Percentiles rank a stretch among this genome's conserved stretches.
Conservation (phyloP, 2,888 invertebrate species). For the Chloromyia formosa region DNA sequence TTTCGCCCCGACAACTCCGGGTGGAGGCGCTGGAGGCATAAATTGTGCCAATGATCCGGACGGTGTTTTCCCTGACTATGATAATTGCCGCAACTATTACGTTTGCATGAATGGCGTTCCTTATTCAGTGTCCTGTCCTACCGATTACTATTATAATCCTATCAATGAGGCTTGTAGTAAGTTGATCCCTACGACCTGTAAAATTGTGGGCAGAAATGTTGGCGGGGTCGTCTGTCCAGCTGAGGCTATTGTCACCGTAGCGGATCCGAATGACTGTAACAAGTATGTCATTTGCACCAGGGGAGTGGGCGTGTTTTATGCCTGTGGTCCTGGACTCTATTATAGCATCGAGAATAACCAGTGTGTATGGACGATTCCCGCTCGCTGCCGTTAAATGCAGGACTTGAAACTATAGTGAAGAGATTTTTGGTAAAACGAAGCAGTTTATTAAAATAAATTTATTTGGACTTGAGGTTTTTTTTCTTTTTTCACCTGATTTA, state of each 20-base stretch:
- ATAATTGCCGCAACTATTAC: constrained; percentile 4
- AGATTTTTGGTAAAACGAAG: no score
- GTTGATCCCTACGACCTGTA: not conserved
- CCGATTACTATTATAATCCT: not conserved
- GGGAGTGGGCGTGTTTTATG: not conserved
- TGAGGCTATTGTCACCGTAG: not conserved
- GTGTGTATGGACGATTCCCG: not conserved
- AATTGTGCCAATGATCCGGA: not conserved
- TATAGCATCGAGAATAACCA: not conserved
- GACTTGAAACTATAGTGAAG: no score
- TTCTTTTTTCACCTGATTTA: no score
- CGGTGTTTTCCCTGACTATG: not conserved
- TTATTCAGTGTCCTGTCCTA: not conserved
- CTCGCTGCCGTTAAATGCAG: not conserved
- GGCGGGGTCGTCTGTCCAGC: not conserved
- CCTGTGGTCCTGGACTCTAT: not conserved
- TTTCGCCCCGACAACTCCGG: not conserved
- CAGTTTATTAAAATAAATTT: no score
- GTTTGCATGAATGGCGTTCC: not conserved
- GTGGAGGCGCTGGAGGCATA: no score
- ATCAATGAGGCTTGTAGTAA: not conserved
- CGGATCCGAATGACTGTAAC: constrained; percentile 11
- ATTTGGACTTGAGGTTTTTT: no score
- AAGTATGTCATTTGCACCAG: not conserved
- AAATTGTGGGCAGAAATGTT: not conserved